Percentiles rank a stretch among this genome's conserved stretches.
Evolutionary conservation across 2,797 vertebrate genomes (phyloP).

Genomic region (Poeciliopsis turneri): DNA sequence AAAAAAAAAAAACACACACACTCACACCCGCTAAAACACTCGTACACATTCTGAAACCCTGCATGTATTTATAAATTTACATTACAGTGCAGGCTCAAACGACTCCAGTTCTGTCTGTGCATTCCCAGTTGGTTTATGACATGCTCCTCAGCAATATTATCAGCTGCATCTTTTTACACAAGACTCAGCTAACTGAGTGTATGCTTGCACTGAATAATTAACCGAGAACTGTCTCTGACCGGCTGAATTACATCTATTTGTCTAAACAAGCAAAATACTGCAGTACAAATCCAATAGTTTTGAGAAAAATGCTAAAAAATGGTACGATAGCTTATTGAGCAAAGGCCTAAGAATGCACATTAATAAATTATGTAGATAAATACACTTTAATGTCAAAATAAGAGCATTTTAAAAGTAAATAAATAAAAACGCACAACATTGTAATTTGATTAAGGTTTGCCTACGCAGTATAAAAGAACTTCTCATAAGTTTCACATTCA

Average conservation of each 20-base stretch:
- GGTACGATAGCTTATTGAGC: slow-evolving; percentile 74
- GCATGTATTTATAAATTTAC: slow-evolving; percentile 71
- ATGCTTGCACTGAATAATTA: slow-evolving; percentile 41
- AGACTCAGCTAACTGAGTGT: slow-evolving; percentile 40
- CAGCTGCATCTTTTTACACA: slow-evolving; percentile 52
- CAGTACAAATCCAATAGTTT: slow-evolving; percentile 66
- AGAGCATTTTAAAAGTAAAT: slow-evolving; percentile 64
- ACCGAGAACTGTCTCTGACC: slow-evolving; percentile 51
- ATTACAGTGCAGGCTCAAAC: slow-evolving; percentile 65
- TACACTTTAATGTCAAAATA: slow-evolving; percentile 65
- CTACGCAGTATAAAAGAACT: slow-evolving; percentile 79
- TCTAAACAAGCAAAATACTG: slow-evolving; percentile 71
- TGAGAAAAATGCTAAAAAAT: slow-evolving; percentile 57
- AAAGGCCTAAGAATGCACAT: slow-evolving; percentile 70
- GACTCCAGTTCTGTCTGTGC: slow-evolving; percentile 33
- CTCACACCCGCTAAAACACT: background rate
- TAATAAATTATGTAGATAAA: slow-evolving; percentile 73
- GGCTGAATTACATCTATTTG: slow-evolving; percentile 60
- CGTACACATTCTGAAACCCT: slow-evolving; percentile 60
- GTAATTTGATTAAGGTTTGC: slow-evolving; percentile 70
- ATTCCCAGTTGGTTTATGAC: slow-evolving; percentile 58
- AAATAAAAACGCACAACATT: slow-evolving; percentile 67
- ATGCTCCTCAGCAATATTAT: slow-evolving; percentile 55
- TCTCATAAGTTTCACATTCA: slow-evolving; percentile 73
- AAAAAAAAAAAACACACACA: background rate